Base-by-base conservation (phyloP, 2,797 vertebrate genomes). In the Acanthurus leucopareius region DNA sequence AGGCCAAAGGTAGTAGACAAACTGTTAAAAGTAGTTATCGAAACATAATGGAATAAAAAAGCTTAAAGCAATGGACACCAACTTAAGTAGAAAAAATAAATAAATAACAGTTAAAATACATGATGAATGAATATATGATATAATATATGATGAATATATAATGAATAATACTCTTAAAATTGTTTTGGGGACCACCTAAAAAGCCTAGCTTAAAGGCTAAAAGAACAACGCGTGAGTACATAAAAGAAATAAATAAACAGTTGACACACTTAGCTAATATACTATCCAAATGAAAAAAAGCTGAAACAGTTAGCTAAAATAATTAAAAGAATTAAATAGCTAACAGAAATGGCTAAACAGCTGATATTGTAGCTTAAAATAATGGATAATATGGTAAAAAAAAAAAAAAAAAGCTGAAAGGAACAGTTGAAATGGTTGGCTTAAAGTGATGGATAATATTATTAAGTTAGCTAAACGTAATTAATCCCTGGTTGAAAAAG, bases 381-480 rank as follows among this genome's bases (percentile, higher is more conserved):
- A 32, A 45, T 59, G 17, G 35, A 16, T n/a, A 35, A 47, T n/a
- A 65, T 44, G 3, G 8, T 70, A 9, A 59, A 65, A 59, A 65
- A 35, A 35, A 35, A 35, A 35, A 32, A 32, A 32, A 32, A 54
- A 14, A 25, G 16, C 17, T 56, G 14, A 22, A 42, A 42, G 11
- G 15, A 49, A 17, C 28, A 35, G 20, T 5, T 17, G 3, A 53
- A n/a, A 32, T 3, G 22, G 8, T n/a, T 4, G 10, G 4, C 9
- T 25, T 7, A 11, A 70, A 38, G 47, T 22, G 10, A 7, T 47
- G 38, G 14, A 32, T 67, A 17, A 22, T 11, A 47, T 14, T 35
- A 35, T 7, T 35, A 35, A 8, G 4, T 9, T 22, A 19, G 38
- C 8, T 53, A 14, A 40, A 35, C 19, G 3, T 8, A 58, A 44